Conservation (phyloP, 2,797 vertebrate species). For the Poecilia velifera region DNA sequence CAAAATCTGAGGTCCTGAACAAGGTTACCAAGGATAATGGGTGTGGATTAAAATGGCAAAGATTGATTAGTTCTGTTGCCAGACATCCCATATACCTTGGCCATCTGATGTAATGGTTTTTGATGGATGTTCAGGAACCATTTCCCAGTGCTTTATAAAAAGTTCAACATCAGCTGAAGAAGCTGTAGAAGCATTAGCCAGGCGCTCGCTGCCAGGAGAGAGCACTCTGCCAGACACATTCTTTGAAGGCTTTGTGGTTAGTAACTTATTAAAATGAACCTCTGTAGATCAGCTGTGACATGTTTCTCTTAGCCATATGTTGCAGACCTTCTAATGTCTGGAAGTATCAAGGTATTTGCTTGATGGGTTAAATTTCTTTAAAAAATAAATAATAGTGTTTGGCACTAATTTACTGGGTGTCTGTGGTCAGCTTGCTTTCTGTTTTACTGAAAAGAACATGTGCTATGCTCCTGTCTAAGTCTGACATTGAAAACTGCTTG, state of each 20-base stretch:
- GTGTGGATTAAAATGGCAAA: neutral
- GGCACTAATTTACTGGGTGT: neutral
- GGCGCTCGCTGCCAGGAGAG: neutral
- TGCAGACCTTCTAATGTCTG: neutral
- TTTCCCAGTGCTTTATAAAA: constrained; percentile 29
- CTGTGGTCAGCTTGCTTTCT: neutral
- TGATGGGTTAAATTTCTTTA: neutral
- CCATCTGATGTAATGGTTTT: constrained; percentile 32
- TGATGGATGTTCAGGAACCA: constrained; percentile 14
- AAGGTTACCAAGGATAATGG: constrained; percentile 1
- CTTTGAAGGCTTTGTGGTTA: neutral
- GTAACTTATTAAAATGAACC: neutral
- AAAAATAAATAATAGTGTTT: neutral
- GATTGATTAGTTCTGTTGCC: constrained; percentile 20
- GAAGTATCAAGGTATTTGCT: neutral
- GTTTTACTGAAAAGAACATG: neutral
- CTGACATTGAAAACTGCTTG: neutral
- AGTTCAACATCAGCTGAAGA: constrained; percentile 33
- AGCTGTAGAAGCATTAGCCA: constrained; percentile 2
- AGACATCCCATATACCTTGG: constrained; percentile 31
- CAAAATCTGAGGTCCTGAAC: neutral
- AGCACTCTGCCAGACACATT: neutral
- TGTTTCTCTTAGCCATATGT: neutral
- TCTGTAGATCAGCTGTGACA: neutral
- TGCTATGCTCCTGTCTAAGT: neutral